phyloP scores from a whole-genome alignment of 2,113 vertebrate species.

The Lophius piscatorius region DNA sequence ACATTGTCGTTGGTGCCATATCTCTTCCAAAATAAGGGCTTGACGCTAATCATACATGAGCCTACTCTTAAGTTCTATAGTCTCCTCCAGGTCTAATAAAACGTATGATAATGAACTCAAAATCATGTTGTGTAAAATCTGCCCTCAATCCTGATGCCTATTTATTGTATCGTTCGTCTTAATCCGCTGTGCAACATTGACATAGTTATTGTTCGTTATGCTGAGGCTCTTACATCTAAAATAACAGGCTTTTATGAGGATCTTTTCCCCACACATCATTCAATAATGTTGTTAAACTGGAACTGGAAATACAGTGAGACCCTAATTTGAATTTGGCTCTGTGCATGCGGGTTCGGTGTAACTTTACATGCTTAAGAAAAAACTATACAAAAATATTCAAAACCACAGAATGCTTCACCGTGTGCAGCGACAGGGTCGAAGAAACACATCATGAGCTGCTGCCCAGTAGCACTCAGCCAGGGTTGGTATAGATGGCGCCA shows the following conservation, averaged over 20 bases:
- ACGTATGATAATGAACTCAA: conserved; percentile 36
- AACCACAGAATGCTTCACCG: too few relatives aligned
- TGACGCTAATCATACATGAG: conserved; percentile 30
- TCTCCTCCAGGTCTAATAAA: conserved; percentile 31
- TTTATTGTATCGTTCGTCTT: conserved; percentile 35
- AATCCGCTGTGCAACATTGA: conserved; percentile 8
- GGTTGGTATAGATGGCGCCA: too few relatives aligned
- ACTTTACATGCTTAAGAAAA: neutral
- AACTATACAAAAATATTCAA: neutral
- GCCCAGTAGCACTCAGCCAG: too few relatives aligned
- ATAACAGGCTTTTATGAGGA: conserved; percentile 9
- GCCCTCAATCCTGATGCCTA: conserved; percentile 8
- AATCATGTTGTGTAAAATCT: conserved; percentile 31
- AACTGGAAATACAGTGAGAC: conserved; percentile 5
- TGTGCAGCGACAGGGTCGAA: too few relatives aligned
- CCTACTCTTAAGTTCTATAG: conserved; percentile 28
- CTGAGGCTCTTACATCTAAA: neutral
- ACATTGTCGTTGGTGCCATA: neutral
- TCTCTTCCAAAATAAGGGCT: conserved; percentile 4
- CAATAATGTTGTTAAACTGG: neutral
- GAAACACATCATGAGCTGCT: too few relatives aligned
- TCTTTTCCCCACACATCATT: neutral
- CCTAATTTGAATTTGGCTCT: neutral
- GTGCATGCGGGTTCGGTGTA: too few relatives aligned
- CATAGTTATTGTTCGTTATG: conserved; percentile 2